A percentile compares a stretch with the other conserved stretches of the same genome.
Evolutionary conservation across 92 coral and sea anemone species (phyloP).

Genomic region (Porites rus): DNA sequence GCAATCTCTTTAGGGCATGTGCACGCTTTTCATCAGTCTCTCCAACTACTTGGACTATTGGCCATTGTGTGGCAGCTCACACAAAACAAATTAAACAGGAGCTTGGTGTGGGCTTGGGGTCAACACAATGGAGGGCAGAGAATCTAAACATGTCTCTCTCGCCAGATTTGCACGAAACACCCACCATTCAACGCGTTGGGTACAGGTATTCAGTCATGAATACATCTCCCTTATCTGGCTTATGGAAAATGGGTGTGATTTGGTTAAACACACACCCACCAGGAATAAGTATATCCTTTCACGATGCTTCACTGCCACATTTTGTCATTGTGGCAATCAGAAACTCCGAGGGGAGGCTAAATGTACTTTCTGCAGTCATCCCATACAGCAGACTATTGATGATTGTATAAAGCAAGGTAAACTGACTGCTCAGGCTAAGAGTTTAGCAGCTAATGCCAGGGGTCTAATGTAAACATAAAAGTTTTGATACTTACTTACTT

Average conservation of each 20-base stretch:
- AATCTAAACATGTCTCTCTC: conserved; percentile 57
- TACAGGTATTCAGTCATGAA: conserved; percentile 69
- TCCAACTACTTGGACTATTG: conserved; percentile 72
- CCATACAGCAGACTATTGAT: conserved; percentile 28
- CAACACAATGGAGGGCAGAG: conserved; percentile 63
- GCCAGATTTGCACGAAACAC: conserved; percentile 66
- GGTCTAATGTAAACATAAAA: not conserved
- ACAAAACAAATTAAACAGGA: conserved; percentile 48
- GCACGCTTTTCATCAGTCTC: conserved; percentile 57
- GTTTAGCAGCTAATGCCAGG: conserved; percentile 27
- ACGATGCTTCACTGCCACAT: conserved; percentile 46
- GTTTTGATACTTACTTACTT: no score
- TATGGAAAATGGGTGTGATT: conserved; percentile 66
- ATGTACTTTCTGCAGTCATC: conserved; percentile 59
- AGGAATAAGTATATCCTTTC: conserved; percentile 58
- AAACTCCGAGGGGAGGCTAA: conserved; percentile 25
- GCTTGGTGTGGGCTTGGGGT: conserved; percentile 53
- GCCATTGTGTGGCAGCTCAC: conserved; percentile 58
- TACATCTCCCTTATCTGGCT: conserved; percentile 74
- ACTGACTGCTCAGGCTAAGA: conserved; percentile 53
- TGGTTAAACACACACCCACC: conserved; percentile 46
- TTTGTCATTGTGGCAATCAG: conserved; percentile 57
- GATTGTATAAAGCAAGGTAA: conserved; percentile 53
- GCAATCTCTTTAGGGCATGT: conserved; percentile 53
- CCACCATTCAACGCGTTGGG: conserved; percentile 59